phyloP scores from a whole-genome alignment of 1,140 invertebrate genomes.

The Drosophila kikkawai region DNA sequence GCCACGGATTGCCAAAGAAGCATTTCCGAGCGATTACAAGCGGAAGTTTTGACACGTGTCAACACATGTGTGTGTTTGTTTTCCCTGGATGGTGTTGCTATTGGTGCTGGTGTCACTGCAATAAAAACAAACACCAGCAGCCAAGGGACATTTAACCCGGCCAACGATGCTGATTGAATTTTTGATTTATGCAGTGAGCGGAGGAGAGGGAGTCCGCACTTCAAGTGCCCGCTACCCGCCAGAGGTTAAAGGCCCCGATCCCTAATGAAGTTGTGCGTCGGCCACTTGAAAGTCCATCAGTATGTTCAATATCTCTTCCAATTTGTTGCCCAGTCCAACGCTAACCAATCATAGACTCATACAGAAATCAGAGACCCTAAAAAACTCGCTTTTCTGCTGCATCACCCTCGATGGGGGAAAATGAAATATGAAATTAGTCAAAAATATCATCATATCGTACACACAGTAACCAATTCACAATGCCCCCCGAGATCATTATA shows the following conservation, averaged over 20 bases:
- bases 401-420: constrained; percentile 56
- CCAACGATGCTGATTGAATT: constrained; percentile 80
- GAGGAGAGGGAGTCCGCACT: constrained; percentile 12
- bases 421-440: constrained; percentile 74
- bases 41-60: constrained; percentile 85
- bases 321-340: constrained; percentile 43
- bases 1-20: constrained; percentile 72
- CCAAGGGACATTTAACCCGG: constrained; percentile 41
- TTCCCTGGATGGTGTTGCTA: constrained; percentile 23
- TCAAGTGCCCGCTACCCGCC: constrained; percentile 51
- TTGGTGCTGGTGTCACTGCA: constrained; percentile 63
- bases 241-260: constrained; percentile 59
- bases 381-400: constrained; percentile 47
- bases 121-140: constrained; percentile 75
- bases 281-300: constrained; percentile 66
- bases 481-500: constrained; percentile 57
- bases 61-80: constrained; percentile 54
- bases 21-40: constrained; percentile 81
- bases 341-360: constrained; percentile 55
- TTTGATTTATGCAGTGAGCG: constrained; percentile 72
- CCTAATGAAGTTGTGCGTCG: constrained; percentile 79
- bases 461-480: constrained; percentile 24
- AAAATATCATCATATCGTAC: constrained; percentile 56
- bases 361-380: constrained; percentile 22
- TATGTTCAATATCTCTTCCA: constrained; percentile 32